phyloP scores from a whole-genome alignment of 37 sponge, comb jelly and placozoan genomes.

The Eunapius fragilis region DNA sequence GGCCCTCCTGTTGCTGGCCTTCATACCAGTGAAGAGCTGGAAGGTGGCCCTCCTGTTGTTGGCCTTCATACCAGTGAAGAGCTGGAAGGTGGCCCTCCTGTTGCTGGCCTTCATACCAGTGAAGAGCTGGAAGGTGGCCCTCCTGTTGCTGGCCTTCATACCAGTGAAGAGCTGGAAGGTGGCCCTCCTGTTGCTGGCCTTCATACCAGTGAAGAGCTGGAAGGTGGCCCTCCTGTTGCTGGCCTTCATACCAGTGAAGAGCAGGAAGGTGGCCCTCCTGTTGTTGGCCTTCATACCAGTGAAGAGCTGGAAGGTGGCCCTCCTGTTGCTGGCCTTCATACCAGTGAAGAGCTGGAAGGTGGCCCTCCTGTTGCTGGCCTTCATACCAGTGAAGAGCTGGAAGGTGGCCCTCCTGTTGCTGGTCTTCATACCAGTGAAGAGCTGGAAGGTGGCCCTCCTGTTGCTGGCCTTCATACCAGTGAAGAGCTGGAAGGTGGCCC shows the following conservation, averaged over 20 bases:
- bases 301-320: conserved; percentile 56
- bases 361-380: conserved; percentile 59
- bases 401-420: conserved; percentile 68
- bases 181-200: conserved; percentile 59
- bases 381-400: conserved; percentile 55
- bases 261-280: conserved; percentile 61
- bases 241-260: conserved; percentile 46
- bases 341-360: conserved; percentile 58
- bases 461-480: conserved; percentile 57
- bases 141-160: conserved; percentile 60
- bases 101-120: conserved; percentile 57
- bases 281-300: conserved; percentile 55
- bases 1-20: conserved; percentile 59
- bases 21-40: conserved; percentile 55
- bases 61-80: conserved; percentile 46
- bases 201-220: conserved; percentile 55
- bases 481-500: conserved; percentile 56
- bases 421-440: conserved; percentile 48
- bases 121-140: conserved; percentile 56
- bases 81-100: conserved; percentile 62
- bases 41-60: conserved; percentile 66
- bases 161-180: conserved; percentile 58
- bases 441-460: conserved; percentile 62
- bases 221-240: conserved; percentile 68
- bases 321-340: conserved; percentile 60